Percentiles rank a stretch among this genome's conserved stretches.
phyloP scores from a whole-genome alignment of 2,113 vertebrate species.

The Anolis carolinensis region DNA sequence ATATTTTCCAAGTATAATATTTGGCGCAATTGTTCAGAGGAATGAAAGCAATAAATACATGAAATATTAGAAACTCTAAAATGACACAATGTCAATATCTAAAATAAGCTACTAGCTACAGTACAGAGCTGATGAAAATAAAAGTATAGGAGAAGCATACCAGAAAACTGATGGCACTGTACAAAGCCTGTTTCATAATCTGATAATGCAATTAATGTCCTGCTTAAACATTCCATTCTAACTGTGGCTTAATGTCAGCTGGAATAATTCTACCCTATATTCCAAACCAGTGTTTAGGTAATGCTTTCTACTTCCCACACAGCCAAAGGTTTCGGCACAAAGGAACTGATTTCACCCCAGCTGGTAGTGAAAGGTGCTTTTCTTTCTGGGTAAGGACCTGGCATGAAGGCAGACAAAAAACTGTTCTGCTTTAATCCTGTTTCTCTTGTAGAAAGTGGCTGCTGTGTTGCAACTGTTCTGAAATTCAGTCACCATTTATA shows the following conservation, averaged over 20 bases:
- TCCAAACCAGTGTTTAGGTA: slow-evolving; percentile 7
- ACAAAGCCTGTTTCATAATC: slow-evolving; percentile 18
- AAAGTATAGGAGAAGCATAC: background rate
- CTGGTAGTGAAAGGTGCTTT: background rate
- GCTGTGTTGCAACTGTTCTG: slow-evolving; percentile 4
- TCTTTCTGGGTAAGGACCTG: background rate
- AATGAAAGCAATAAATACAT: background rate
- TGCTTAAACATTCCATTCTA: slow-evolving; percentile 20
- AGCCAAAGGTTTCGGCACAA: slow-evolving; percentile 10
- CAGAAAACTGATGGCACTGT: background rate
- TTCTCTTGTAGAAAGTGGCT: background rate
- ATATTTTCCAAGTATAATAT: background rate
- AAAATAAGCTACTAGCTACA: background rate
- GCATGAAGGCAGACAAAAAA: background rate
- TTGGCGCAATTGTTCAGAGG: background rate
- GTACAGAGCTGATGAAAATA: background rate
- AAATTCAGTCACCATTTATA: background rate
- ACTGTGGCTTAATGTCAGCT: background rate
- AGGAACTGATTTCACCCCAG: background rate
- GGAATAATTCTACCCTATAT: background rate
- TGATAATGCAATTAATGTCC: slow-evolving; percentile 2
- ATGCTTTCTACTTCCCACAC: background rate
- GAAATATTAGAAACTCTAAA: background rate
- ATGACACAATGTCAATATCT: background rate
- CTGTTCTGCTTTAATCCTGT: background rate